These are phyloP conservation scores for Sussaba pulchella DNA, from an alignment of 2,888 invertebrate genomes.

Conservation along the genomic window DNA sequence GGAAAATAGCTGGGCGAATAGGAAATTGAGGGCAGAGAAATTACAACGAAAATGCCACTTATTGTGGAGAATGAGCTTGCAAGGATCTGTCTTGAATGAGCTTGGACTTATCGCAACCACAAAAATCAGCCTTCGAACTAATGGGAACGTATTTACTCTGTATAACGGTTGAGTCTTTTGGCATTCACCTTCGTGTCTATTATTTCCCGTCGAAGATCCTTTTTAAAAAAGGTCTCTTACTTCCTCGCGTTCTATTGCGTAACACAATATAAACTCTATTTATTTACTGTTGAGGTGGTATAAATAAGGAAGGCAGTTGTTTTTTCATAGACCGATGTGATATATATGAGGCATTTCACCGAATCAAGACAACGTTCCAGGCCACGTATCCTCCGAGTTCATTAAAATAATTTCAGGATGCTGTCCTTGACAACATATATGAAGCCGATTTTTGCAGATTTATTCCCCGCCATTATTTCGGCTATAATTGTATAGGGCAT, in stretches of 20 bases:
- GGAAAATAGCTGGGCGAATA: not conserved
- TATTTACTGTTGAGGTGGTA: no score
- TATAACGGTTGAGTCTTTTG: not conserved
- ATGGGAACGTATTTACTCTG: slow-evolving; percentile 4
- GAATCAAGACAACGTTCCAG: no score
- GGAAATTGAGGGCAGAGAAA: not conserved
- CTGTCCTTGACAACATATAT: no score
- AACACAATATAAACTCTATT: not conserved
- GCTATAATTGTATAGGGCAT: no score
- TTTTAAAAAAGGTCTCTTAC: not conserved
- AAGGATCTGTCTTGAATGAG: slow-evolving; percentile 14
- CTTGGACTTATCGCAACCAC: slow-evolving; percentile 6
- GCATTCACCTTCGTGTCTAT: slow-evolving; percentile 7
- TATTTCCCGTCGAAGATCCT: not conserved
- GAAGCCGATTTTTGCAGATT: no score
- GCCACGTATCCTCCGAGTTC: no score
- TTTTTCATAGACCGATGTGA: no score
- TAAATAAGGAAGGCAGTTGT: no score
- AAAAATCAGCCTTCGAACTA: not conserved
- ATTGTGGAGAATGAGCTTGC: slow-evolving; percentile 19
- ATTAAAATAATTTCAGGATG: no score
- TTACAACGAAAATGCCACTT: slow-evolving; percentile 14
- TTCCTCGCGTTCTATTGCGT: not conserved
- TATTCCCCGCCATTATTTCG: no score
- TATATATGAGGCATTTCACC: no score